Evolutionary conservation across 2,113 vertebrate genomes (phyloP), one percentile per base, ranked within the genome.

Genomic region (Rhinoderma darwinii): DNA sequence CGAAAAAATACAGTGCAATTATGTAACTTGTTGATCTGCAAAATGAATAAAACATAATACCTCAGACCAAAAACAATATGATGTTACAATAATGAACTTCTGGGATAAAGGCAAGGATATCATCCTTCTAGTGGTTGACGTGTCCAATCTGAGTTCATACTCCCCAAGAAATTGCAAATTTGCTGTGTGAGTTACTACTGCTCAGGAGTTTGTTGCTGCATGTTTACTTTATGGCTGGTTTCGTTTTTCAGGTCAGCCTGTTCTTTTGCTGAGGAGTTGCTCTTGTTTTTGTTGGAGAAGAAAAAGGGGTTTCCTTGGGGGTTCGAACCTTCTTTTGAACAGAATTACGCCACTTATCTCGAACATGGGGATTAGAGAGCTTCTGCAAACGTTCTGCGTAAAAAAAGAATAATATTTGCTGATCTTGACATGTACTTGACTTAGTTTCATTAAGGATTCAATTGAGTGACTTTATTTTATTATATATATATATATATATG

Each of bases 311-410:
- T 81, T 88, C 87, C 15, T 88, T 88, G 72, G 27, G 50, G 59
- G 72, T 4, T 84, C 88, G 84, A 50, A 32, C 5, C 18, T 54
- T 88, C 30, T 14, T 86, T 39, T 81, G 63, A 7, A 0, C 7
- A 15, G 50, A 43, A 11, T 70, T 37, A 0, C 54, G 88, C 22
- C 41, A 82, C 76, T 18, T 81, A 2, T 86, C 32, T 54, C 15
- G 39, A 20, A 6, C n/a, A 35, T 30, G 47, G 4, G 35, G 88
- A 82, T 83, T 83, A 0, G 86, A 85, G 39, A 89, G 77, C 76
- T 89, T 56, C 87, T 88, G 83, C 54, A 90, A 83, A 44, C 0
- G 11, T 25, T 82, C 90, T 90, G 89, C 63, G 73, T 77, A 66
- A 72, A 1, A 73, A 70, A 43, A 39, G 6, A 41, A 14, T 15